Evolutionary conservation across 2,888 invertebrate genomes (phyloP).

Genomic region (Myopa tessellatipennis): DNA sequence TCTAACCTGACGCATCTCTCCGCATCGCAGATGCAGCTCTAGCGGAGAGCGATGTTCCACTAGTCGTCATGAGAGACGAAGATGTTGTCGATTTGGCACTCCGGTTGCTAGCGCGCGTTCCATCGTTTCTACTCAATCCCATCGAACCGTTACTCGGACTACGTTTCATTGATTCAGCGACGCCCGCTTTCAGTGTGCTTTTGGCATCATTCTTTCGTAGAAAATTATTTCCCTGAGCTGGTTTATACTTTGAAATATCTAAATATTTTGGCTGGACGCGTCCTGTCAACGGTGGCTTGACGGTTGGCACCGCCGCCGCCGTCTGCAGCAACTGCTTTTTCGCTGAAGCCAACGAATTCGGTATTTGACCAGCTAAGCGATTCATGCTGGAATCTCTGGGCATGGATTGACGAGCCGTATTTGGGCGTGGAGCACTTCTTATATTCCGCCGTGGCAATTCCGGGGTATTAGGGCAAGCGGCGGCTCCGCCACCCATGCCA

Average conservation of each 20-base stretch:
- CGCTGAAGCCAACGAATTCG: constrained; percentile 66
- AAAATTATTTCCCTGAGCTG: constrained; percentile 69
- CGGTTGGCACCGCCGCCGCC: constrained; percentile 53
- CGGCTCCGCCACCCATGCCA: constrained; percentile 48
- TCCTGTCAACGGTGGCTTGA: constrained; percentile 46
- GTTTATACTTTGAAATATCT: constrained; percentile 75
- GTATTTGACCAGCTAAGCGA: constrained; percentile 65
- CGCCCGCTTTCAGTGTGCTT: constrained; percentile 63
- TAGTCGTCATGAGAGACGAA: constrained; percentile 55
- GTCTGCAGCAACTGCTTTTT: constrained; percentile 67
- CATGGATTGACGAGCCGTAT: constrained; percentile 64
- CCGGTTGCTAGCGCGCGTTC: constrained; percentile 64
- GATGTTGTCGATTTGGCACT: constrained; percentile 64
- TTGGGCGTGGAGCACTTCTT: constrained; percentile 58
- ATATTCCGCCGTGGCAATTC: constrained; percentile 69
- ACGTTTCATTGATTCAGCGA: constrained; percentile 60
- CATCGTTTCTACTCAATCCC: constrained; percentile 62
- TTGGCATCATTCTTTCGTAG: constrained; percentile 72
- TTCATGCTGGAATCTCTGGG: constrained; percentile 67
- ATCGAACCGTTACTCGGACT: constrained; percentile 67
- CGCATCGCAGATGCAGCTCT: constrained; percentile 59
- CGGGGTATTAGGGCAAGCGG: constrained; percentile 72
- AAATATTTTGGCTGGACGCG: constrained; percentile 70
- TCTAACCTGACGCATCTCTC: constrained; percentile 61
- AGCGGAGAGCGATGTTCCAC: constrained; percentile 56